Evolutionary conservation across 2,888 invertebrate genomes (phyloP).

Genomic region (Clistopyga incitator): DNA sequence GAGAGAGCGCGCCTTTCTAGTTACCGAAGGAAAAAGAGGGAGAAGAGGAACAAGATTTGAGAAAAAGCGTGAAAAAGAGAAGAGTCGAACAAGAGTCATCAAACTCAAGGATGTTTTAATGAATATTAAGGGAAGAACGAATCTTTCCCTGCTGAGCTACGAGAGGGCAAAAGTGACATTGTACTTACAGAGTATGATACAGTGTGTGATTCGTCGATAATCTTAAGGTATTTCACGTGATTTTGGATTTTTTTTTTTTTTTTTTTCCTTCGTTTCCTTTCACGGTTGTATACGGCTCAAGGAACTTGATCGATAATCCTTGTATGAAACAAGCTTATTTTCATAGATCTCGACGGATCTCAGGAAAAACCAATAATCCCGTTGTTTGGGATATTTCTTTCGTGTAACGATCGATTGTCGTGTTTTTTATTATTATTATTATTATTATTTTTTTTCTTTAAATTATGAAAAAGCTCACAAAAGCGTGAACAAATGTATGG

Average conservation of each 20-base stretch:
- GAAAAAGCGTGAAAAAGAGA: conserved; percentile 42
- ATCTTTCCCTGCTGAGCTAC: conserved; percentile 44
- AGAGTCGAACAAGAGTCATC: conserved; percentile 41
- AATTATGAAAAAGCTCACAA: conserved; percentile 6
- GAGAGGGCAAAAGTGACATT: conserved; percentile 53
- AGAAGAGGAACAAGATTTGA: neutral
- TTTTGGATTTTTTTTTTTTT: conserved; percentile 34
- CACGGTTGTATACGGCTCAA: conserved; percentile 47
- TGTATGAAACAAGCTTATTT: conserved; percentile 61
- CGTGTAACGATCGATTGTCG: conserved; percentile 1
- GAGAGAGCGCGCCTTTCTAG: conserved; percentile 75
- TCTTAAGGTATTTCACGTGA: conserved; percentile 45
- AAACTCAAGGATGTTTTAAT: conserved; percentile 45
- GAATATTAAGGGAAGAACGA: conserved; percentile 39
- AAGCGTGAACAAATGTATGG: conserved; percentile 1
- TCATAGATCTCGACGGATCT: conserved; percentile 46
- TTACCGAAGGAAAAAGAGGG: conserved; percentile 51
- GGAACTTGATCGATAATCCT: conserved; percentile 65
- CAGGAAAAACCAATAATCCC: conserved; percentile 40
- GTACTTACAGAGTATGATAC: conserved; percentile 64
- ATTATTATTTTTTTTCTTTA: conserved; percentile 34
- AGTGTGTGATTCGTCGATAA: conserved; percentile 65
- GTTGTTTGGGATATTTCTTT: conserved; percentile 26
- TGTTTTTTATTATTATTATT: neutral
- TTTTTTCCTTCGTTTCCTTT: too few relatives aligned